These are phyloP conservation scores for Passer montanus DNA, from an alignment of 2,113 vertebrate genomes.

Conservation along the genomic window DNA sequence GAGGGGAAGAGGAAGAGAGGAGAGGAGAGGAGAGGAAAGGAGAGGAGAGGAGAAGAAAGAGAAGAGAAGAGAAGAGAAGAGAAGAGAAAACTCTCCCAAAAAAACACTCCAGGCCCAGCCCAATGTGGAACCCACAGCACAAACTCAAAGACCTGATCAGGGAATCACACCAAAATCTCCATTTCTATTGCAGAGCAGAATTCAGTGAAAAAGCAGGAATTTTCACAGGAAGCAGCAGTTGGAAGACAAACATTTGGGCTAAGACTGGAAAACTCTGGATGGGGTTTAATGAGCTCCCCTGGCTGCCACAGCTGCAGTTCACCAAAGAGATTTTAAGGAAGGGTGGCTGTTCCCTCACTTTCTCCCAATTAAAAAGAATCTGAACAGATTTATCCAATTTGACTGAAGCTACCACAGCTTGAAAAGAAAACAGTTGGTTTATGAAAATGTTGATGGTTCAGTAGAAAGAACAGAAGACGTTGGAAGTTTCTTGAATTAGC, in stretches of 20 bases:
- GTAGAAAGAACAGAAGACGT: background rate
- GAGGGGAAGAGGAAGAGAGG: too few relatives aligned
- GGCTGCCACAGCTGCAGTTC: background rate
- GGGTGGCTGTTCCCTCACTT: background rate
- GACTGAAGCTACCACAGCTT: background rate
- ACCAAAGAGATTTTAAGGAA: background rate
- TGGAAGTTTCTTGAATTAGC: background rate
- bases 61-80: too few relatives aligned
- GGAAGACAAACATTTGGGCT: background rate
- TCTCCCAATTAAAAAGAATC: background rate
- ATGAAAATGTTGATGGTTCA: background rate
- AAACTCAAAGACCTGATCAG: background rate
- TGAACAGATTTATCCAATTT: background rate
- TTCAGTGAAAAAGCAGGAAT: background rate
- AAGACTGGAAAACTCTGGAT: background rate
- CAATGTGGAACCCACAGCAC: fast-evolving
- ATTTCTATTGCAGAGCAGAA: background rate
- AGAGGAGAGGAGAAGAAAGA: too few relatives aligned
- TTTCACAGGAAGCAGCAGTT: background rate
- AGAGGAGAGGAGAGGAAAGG: too few relatives aligned
- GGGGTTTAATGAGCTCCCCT: background rate
- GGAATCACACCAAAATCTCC: background rate
- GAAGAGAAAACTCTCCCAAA: background rate
- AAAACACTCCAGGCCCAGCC: background rate
- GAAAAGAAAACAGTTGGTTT: background rate